Evolutionary conservation across 1,140 invertebrate species (phyloP).

Genomic region (Zaprionus capensis): DNA sequence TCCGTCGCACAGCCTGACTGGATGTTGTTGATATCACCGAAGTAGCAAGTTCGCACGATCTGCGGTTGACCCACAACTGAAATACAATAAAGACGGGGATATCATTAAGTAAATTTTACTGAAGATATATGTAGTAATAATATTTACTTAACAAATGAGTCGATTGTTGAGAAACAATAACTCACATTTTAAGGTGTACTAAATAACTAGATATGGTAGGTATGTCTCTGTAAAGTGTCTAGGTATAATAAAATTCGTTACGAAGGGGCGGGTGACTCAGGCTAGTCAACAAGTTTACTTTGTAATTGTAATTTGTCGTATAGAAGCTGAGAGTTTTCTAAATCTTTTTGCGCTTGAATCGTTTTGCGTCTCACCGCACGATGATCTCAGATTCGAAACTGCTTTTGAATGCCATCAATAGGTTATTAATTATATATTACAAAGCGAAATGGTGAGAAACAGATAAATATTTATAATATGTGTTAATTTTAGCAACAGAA

Average conservation of each 20-base stretch:
- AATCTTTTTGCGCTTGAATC: conserved; percentile 22
- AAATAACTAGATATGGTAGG: neutral
- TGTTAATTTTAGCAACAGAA: conserved; percentile 13
- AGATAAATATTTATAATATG: neutral
- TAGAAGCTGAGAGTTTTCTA: neutral
- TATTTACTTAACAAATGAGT: neutral
- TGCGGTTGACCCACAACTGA: conserved; percentile 70
- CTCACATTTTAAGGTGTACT: neutral
- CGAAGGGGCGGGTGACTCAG: conserved; percentile 18
- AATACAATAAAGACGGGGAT: neutral
- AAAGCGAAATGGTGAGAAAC: neutral
- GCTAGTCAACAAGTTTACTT: conserved; percentile 29
- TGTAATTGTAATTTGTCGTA: conserved; percentile 7
- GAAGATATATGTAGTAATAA: neutral
- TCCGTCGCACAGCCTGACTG: conserved; percentile 70
- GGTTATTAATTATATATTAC: neutral
- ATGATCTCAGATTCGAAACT: conserved; percentile 12
- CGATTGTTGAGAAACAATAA: neutral
- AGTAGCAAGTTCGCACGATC: conserved; percentile 74
- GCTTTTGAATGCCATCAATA: neutral
- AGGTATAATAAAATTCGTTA: conserved; percentile 6
- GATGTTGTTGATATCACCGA: conserved; percentile 64
- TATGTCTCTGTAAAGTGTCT: neutral
- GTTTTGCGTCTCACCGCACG: neutral
- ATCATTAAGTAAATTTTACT: neutral